Evolutionary conservation across 2,888 invertebrate genomes (phyloP).

Genomic region (Morpho deidamia): DNA sequence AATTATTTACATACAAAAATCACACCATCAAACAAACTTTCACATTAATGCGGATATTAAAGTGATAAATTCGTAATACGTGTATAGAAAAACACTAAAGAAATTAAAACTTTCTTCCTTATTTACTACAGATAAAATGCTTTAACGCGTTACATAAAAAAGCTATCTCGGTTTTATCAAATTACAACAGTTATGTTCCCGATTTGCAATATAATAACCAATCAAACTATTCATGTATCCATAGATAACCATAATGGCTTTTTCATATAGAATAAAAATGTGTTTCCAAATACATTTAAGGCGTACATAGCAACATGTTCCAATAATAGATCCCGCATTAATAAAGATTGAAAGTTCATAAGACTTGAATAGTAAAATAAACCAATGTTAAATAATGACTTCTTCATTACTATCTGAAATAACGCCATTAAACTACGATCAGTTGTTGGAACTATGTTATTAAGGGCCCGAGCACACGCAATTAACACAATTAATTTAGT

Average conservation of each 20-base stretch:
- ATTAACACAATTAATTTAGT: background rate
- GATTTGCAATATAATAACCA: slow-evolving; percentile 4
- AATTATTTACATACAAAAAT: too few species aligned
- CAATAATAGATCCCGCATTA: slow-evolving; percentile 19
- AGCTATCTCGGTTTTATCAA: background rate
- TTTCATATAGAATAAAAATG: slow-evolving; percentile 15
- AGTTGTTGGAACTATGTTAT: slow-evolving; percentile 23
- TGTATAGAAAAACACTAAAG: too few species aligned
- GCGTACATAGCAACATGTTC: background rate
- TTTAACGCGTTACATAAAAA: background rate
- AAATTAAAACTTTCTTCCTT: background rate
- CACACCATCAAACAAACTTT: too few species aligned
- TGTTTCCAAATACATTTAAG: slow-evolving; percentile 6
- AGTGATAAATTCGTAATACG: too few species aligned
- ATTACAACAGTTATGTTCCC: slow-evolving; percentile 2
- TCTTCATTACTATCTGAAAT: slow-evolving; percentile 31
- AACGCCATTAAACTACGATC: slow-evolving; percentile 26
- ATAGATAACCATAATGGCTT: slow-evolving; percentile 19
- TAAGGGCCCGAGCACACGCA: slow-evolving; percentile 8
- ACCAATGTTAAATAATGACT: slow-evolving; percentile 31
- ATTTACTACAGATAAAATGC: background rate
- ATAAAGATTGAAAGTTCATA: slow-evolving; percentile 24
- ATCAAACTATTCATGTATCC: slow-evolving; percentile 8
- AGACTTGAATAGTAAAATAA: slow-evolving; percentile 24
- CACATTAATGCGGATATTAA: too few species aligned